Base-by-base conservation (phyloP, 2,113 vertebrate species). In the Limnothrissa miodon region DNA sequence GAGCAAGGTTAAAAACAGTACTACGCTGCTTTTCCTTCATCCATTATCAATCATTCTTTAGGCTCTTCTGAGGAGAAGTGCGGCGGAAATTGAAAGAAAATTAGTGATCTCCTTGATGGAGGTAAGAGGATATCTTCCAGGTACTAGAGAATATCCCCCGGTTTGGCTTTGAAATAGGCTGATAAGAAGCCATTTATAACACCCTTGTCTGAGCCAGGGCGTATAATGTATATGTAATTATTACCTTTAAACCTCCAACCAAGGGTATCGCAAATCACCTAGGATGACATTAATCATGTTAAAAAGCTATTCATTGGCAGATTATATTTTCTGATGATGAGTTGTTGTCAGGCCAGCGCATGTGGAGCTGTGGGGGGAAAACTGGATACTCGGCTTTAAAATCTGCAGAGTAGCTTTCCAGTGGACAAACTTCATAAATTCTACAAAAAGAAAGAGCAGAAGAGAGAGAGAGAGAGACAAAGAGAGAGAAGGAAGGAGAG, bases 1-100 rank as follows among this genome's bases (percentile, higher is more conserved):
- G 88, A 94, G 91, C 92, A 93, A 94, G 94, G 93, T 95, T 94
- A 95, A 94, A 94, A 94, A 95, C 93, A 93, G 93, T 93, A 91
- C 90, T 90, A 86, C 92, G 88, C 91, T 90, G 92, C 91, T 92
- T 94, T 93, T 89, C 89, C 92, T 92, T 91, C 88, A 88, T 89
- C 90, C 85, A 83, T 91, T 92, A 95, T 95, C 94, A 93, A 95
- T 95, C 93, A 93, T 91, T 90, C 92, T 93, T 92, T 92, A 90
- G 91, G 91, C 93, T 93, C 92, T 93, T 90, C 80, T 89, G 91
- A 92, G 82, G 85, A 74, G 80, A 84, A 81, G 93, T 91, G 89
- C 82, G 42, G 87, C 88, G 92, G 93, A 94, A 92, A 94, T 93
- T 91, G 93, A 93, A 91, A 89, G 91, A 92, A 93, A 93, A 94